Percentiles rank a stretch among this genome's conserved stretches.
phyloP scores from a whole-genome alignment of 2,797 vertebrate species.

The Tolypeutes matacus region DNA sequence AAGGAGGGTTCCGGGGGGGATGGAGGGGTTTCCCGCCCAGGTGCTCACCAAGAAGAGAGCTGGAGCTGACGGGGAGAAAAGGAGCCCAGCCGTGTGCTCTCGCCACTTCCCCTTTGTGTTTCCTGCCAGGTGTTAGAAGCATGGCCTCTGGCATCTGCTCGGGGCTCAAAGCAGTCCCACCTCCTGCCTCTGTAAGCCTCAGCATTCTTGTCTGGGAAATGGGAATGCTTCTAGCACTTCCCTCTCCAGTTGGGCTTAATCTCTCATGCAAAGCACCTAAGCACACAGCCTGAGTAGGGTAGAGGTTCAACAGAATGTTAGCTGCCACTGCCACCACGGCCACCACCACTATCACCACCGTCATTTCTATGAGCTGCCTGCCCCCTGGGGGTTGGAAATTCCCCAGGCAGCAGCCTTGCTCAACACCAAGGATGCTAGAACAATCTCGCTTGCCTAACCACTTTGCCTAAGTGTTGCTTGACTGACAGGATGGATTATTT shows the following conservation, averaged over 20 bases:
- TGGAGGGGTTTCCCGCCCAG: neutral
- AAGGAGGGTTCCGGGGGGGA: too few species aligned
- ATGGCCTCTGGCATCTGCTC: neutral
- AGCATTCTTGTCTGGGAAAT: neutral
- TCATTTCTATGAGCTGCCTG: neutral
- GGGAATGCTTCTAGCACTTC: neutral
- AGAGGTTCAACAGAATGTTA: neutral
- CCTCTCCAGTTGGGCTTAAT: neutral
- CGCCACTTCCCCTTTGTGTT: neutral
- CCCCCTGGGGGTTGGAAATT: neutral
- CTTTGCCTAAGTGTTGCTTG: slow-evolving; percentile 48
- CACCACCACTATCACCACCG: too few species aligned
- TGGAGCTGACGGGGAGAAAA: neutral
- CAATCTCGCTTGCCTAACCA: neutral
- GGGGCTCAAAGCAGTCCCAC: neutral
- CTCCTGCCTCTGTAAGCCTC: neutral
- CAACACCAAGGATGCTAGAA: neutral
- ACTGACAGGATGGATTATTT: slow-evolving; percentile 77
- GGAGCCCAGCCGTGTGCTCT: neutral
- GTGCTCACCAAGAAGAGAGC: neutral
- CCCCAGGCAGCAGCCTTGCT: neutral
- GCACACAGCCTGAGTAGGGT: neutral
- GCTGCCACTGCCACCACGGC: neutral
- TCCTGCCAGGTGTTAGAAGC: neutral
- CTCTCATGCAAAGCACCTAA: too few species aligned